A percentile compares a stretch with the other conserved stretches of the same genome.
Evolutionary conservation across 2,113 vertebrate genomes (phyloP).

Genomic region (Grus americana): DNA sequence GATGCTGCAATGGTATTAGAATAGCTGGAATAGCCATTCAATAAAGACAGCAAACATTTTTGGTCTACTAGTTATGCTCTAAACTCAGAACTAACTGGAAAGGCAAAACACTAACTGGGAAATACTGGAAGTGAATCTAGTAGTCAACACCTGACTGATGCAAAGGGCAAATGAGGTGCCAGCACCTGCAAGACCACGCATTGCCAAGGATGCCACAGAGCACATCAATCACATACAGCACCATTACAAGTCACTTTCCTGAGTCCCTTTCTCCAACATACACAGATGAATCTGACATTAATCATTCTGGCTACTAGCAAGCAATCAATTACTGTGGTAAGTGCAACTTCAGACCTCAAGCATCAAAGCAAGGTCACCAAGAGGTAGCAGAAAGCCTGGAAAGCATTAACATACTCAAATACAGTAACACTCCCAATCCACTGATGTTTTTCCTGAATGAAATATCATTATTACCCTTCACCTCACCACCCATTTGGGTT

Average conservation of each 20-base stretch:
- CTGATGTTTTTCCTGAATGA: not conserved
- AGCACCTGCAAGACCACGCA: not conserved
- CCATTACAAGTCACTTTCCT: not conserved
- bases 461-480: conserved; percentile 29
- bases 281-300: not conserved
- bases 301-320: conserved; percentile 23
- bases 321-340: conserved; percentile 28
- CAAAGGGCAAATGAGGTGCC: not conserved
- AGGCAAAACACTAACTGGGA: not conserved
- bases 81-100: not conserved
- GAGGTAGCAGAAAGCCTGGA: not conserved
- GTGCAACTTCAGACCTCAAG: conserved; percentile 19
- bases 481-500: not conserved
- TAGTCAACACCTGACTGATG: not conserved
- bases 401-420: conserved; percentile 30
- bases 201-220: not conserved
- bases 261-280: not conserved
- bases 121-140: not conserved
- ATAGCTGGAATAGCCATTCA: not conserved
- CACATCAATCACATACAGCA: not conserved
- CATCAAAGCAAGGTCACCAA: conserved; percentile 46
- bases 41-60: not conserved
- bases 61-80: not conserved
- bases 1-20: not conserved
- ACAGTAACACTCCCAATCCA: not conserved